Base-by-base conservation (phyloP, 2,888 invertebrate genomes). In the Pyralis farinalis region DNA sequence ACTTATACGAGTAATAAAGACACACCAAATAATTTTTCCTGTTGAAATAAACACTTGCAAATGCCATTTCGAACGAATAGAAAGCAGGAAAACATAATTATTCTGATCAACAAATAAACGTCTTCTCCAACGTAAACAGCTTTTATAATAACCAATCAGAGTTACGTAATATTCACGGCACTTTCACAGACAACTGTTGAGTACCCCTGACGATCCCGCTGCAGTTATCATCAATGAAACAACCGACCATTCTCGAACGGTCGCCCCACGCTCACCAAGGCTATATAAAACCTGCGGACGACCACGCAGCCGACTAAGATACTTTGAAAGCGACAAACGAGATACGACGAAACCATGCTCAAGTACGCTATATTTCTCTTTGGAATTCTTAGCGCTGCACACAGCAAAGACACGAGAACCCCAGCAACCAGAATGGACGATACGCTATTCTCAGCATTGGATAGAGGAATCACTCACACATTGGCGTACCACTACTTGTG, bases 241-340 rank as follows among this genome's bases (percentile, higher is more conserved):
- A 47, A 59, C 64, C 56, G 58, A 58, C 62, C 75, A 70, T 85
- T 88, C 88, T 83, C 80, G 88, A 88, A 87, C 58, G 46, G 49
- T 58, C 66, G 47, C 63, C 60, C 61, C 63, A 46, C 67, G 54
- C 59, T 53, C 48, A 54, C 67, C 61, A 64, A 79, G 67, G 65
- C 80, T 87, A 87, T 87, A 87, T 74, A 88, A 85, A 55, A 59
- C 51, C 46, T 44, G 51, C 50, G 51, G 51, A 40, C 54, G 52
- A 54, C 70, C 59, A 50, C 55, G 50, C 39, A 25, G 28, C 59
- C 56, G 57, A 49, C 60, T 16, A 72, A 66, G 53, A 64, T 53
- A 63, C 54, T 57, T 57, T 58, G 62, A 70, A 64, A 70, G 61
- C 46, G 37, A 38, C 22, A 25, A 12, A 25, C 12, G n/a, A 11